Evolutionary conservation across 2,113 vertebrate species (phyloP).

Genomic region (Menura novaehollandiae): DNA sequence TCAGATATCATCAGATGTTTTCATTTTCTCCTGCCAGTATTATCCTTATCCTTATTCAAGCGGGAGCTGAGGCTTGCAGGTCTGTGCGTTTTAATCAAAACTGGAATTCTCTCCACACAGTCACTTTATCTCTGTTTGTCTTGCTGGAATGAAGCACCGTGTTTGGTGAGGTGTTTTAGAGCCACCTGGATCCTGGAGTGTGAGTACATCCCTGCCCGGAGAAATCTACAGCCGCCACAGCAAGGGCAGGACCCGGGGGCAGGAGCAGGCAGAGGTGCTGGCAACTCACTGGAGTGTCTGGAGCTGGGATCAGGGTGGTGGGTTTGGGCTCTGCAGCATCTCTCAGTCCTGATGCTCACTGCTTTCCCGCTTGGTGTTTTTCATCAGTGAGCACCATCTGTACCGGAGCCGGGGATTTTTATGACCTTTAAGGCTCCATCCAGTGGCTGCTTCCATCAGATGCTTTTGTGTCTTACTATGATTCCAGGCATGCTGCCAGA

Average conservation of each 20-base stretch:
- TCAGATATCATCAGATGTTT: not conserved
- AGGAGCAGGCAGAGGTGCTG: not conserved
- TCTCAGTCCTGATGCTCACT: not conserved
- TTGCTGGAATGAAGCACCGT: not conserved
- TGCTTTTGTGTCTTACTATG: not conserved
- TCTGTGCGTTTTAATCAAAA: not conserved
- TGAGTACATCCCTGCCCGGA: not conserved
- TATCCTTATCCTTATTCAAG: not conserved
- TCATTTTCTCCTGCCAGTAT: not conserved
- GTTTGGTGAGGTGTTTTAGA: not conserved
- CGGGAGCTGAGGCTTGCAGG: not conserved
- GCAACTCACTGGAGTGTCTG: not conserved
- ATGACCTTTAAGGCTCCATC: conserved; percentile 49
- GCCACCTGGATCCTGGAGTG: not conserved
- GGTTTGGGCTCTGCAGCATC: not conserved
- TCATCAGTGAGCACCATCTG: not conserved
- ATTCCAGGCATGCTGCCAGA: not conserved
- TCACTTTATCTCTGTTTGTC: not conserved
- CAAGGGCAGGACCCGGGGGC: not conserved
- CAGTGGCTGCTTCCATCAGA: conserved; percentile 25
- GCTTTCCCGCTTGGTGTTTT: not conserved
- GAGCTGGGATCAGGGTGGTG: not conserved
- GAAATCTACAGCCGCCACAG: rapidly evolving
- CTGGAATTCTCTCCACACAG: not conserved
- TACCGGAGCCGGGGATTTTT: not conserved